Base-by-base conservation (phyloP, 1,140 invertebrate genomes). In the Coenobita brevimanus region DNA sequence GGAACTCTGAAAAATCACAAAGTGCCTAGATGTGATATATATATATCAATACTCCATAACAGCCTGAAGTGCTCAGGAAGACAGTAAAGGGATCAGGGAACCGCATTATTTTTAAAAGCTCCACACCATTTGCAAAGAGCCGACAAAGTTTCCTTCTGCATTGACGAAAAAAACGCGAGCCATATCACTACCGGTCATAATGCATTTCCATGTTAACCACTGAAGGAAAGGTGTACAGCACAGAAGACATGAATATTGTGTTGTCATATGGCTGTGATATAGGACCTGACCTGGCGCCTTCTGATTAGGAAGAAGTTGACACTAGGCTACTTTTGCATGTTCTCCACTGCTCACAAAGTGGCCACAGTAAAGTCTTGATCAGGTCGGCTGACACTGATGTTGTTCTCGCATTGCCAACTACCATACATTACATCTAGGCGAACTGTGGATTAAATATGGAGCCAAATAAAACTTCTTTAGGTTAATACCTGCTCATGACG, bases 201-300 rank as follows among this genome's bases (percentile, higher is more conserved):
- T 57, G 54, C 54, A n/a, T 57, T 57, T 57, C n/a, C 13, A 13
- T 13, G 13, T 57, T 57, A 57, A 13, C 54, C 54, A 57, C 54
- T 57, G 54, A 57, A 57, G 54, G 54, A n/a, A 57, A 57, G 54
- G 54, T 57, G 54, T 57, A n/a, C n/a, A n/a, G 54, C 54, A 57
- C 54, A 57, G 54, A 57, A 57, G 54, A n/a, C 54, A 57, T 57
- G 54, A 57, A 10, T 57, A n/a, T 57, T 57, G 54, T 57, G 13
- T 10, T n/a, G n/a, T 10, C 13, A n/a, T 10, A 57, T n/a, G 10
- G n/a, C n/a, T n/a, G n/a, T n/a, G n/a, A n/a, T n/a, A n/a, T n/a
- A n/a, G n/a, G n/a, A n/a, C n/a, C n/a, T 57, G 54, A 57, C 54
- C 54, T 57, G 54, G 13, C 54, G 13, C 54, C 54, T 57, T n/a